Evolutionary conservation across 2,888 invertebrate genomes (phyloP), one percentile per base, ranked within the genome.

Genomic region (Limnephilus lunatus): DNA sequence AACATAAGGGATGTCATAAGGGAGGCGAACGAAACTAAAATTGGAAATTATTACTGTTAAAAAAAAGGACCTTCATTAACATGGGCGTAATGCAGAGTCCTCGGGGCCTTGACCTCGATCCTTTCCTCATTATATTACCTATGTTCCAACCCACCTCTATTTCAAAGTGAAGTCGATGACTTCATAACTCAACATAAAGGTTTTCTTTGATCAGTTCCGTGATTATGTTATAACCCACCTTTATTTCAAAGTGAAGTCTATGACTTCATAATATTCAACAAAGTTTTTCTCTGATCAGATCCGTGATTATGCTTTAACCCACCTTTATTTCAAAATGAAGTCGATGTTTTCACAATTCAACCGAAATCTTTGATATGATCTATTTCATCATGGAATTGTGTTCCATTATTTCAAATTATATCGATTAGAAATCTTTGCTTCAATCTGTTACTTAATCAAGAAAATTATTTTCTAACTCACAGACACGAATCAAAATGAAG

Each of bases 101-200:
- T 35, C 39, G 81, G 91, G 91, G 91, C 91, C 91, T 91, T 91
- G 91, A 91, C 91, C 91, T 86, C 91, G 81, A 44, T 86, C 30
- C 2, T 25, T n/a, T 68, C 68, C n/a, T 68, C 25, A 68, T 19
- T 25, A 68, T 9, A 68, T 68, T 68, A 19, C 19, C 15, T 19
- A 68, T 68, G 5, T 68, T 68, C 25, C 25, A 68, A 68, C 68
- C 68, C 9, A 68, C n/a, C 68, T 68, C n/a, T 9, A 68, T 68
- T 68, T 68, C 7, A 68, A 68, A 68, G 5, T 68, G 68, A 68
- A 68, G 68, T n/a, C 68, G 68, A 68, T 68, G 68, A 25, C 68
- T 68, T 68, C 25, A 25, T n/a, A 68, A 68, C 5, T 68, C 9
- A 68, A 68, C 25, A 25, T 2, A 68, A 68, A 25, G 25, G n/a